Base-by-base conservation (phyloP, 2,888 invertebrate species). In the Lasioglossum morio region DNA sequence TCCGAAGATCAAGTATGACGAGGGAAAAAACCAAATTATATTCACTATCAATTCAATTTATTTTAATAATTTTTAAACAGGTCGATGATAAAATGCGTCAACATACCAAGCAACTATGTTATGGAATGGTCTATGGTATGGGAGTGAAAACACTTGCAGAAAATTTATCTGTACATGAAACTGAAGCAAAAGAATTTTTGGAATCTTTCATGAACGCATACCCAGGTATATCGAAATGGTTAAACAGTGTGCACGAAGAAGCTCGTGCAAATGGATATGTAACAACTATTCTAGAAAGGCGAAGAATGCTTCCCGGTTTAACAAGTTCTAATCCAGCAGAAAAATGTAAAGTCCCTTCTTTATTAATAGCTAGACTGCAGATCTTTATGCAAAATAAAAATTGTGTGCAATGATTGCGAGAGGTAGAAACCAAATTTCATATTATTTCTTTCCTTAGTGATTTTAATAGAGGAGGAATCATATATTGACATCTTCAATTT, bases 71-170 rank as follows among this genome's bases (percentile, higher is more conserved):
- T 79, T 72, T 88, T 91, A 40, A 48, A 81, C 37, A 97, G 96
- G 97, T 99, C 0, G 97, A 97, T 63, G 97, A 97, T 81, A 96
- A 96, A 82, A 96, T 98, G 91, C 96, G 99, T 72, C 98, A 98
- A 93, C 97, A 97, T 93, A 98, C 99, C 7, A 99, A 99, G 95
- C 97, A 98, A 95, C 96, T 99, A 48, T 99, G 99, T 94, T 99
- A 99, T 95, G 99, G 99, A 10, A 98, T 99, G 92, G 97, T 99
- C 82, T 99, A 99, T 95, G 99, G 99, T 12, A 99, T 99, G 97
- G 99, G 99, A 3, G 96, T 97, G 83, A 98, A 97, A 92, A 96
- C 98, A 0, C 96, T 99, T 48, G 97, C 98, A 0, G 98, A 98
- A 85, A 97, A 97, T 87, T 96, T 99, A 57, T 97, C 97, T 81